Evolutionary conservation across 1,140 invertebrate species (phyloP), one percentile per base, ranked within the genome.

Genomic region (Nautilus pompilius): DNA sequence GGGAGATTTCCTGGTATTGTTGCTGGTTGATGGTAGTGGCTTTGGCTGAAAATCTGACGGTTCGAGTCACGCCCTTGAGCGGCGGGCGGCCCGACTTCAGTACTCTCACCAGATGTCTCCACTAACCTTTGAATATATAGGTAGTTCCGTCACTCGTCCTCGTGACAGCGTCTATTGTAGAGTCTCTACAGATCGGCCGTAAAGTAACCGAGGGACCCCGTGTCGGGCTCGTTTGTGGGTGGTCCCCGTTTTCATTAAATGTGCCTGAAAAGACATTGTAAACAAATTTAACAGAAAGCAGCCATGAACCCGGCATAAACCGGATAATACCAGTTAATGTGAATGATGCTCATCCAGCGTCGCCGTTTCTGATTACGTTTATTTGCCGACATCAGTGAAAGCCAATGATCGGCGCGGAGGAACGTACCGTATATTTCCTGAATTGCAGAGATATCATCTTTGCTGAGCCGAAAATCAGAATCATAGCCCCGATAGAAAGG

Each of bases 381-480:
- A 30, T 53, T 45, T 15, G 46, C 60, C 26, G 56, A 51, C 5
- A 45, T 26, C 30, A 46, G 48, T 63, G 56, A 22, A 56, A 58
- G 5, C 61, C 48, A 29, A 24, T 2, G 26, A 36, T 10, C 20
- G 15, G 2, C 22, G 5, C 8, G 45, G 13, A 28, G 17, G 17
- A 33, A 55, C 60, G 63, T 73, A 83, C 85, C 85, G 67, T 86
- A 86, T 5, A 86, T 69, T 54, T 79, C 75, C 65, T 84, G 84
- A 20, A 96, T 95, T 24, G 89, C 95, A 62, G 88, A 86, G 49
- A 89, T 87, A 81, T 97, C 95, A 82, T 98, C 95, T 58, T 91
- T 87, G 24, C 91, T 91, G 34, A 98, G 83, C 68, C 89, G 86
- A 78, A 96, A 95, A 48, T 86, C 80, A 28, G 65, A 55, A 3